Conservation (phyloP, 2,888 invertebrate species). For the Lochmaea crataegi region DNA sequence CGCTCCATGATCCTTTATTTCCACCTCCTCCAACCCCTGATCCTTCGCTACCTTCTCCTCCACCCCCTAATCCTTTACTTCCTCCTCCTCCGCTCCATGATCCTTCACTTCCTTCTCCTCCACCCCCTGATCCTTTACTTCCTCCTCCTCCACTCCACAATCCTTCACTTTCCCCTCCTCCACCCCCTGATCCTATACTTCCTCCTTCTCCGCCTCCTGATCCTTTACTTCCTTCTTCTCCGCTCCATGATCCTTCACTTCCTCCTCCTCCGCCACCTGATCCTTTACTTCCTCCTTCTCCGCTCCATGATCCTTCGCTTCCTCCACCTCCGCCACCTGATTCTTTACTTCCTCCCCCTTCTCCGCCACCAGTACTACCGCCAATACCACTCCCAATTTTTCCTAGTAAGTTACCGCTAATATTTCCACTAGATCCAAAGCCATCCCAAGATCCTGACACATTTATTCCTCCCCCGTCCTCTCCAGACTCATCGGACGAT, state of each 20-base stretch:
- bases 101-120: background rate
- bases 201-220: conserved; percentile 1
- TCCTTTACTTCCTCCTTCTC: background rate
- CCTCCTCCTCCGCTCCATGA: background rate
- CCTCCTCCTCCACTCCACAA: background rate
- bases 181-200: conserved; percentile 5
- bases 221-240: background rate
- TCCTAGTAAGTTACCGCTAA: background rate
- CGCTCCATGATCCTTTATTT: background rate
- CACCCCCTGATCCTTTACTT: background rate
- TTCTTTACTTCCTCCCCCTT: conserved; percentile 15
- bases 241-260: too few species aligned
- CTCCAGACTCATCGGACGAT: background rate
- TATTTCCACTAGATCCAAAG: background rate
- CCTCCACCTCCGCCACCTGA: background rate
- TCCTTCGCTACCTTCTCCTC: conserved; percentile 13
- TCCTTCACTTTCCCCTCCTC: background rate
- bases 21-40: background rate
- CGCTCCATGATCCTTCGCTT: background rate
- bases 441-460: background rate
- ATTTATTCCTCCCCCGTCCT: background rate
- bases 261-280: background rate
- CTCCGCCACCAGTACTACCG: too few species aligned
- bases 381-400: conserved; percentile 1
- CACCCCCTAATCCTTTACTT: too few species aligned